Evolutionary conservation across 23 tunicate species (phyloP), one percentile per base, ranked within the genome.

Genomic region (Aplidium turbinatum): DNA sequence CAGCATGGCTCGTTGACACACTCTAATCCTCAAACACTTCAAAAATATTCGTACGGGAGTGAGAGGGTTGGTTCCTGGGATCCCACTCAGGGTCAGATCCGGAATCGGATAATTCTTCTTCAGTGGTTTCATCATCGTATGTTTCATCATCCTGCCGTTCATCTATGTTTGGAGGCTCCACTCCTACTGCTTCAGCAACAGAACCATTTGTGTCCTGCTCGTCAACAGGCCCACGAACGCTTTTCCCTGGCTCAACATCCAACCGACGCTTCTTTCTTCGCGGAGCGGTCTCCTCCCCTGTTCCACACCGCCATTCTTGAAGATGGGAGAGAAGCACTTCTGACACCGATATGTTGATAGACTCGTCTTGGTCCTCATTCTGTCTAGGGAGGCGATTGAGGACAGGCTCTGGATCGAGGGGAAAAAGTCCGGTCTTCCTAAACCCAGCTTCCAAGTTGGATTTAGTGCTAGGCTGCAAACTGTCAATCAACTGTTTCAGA

Each of bases 211-310:
- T n/a, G n/a, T n/a, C n/a, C n/a, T n/a, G n/a, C n/a, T n/a, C n/a
- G n/a, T n/a, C 50, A 42, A 42, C 13, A 9, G 50, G 11, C 11
- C 50, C 50, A 9, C 16, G 13, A 16, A 42, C 16, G 50, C 50
- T 42, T 42, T 42, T 42, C 50, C 50, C 50, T 9, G 50, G 50
- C 50, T 42, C 50, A 42, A 42, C 50, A 42, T 42, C 50, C 50
- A 42, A 42, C 50, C 50, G 50, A 42, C 50, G 50, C 50, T 42
- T 42, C 16, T 42, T 42, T 42, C 50, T 42, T 42, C 50, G 50
- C 13, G 50, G 50, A 42, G 16, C 50, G 11, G 50, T 16, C 50
- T 42, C 50, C 16, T 42, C 50, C 50, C 16, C 50, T 42, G 50
- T 42, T 9, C 50, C 50, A 42, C 16, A 42, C 13, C 50, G 11